Conservation (phyloP, 2,888 invertebrate species). For the Neoascia interrupta region DNA sequence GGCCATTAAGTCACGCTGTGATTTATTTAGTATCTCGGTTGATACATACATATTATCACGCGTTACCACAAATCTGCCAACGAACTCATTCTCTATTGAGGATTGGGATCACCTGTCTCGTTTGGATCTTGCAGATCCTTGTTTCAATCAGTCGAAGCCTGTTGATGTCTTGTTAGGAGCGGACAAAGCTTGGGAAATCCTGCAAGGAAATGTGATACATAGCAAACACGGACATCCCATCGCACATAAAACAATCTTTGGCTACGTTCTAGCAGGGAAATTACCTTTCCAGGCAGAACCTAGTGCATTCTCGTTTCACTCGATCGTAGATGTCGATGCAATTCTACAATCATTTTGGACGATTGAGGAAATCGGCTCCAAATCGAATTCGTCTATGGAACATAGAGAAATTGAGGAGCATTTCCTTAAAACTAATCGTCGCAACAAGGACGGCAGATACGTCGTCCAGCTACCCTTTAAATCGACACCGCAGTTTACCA, state of each 20-base stretch:
- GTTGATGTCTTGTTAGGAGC: constrained; percentile 27
- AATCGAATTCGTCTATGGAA: constrained; percentile 15
- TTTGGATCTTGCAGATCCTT: constrained; percentile 12
- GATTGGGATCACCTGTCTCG: constrained; percentile 23
- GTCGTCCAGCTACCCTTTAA: not conserved
- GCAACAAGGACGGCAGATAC: constrained; percentile 13
- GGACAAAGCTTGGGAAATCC: constrained; percentile 11
- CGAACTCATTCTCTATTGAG: constrained; percentile 9
- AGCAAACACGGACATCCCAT: not conserved
- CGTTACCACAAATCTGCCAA: not conserved
- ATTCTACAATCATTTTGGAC: constrained; percentile 1
- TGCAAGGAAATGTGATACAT: not conserved
- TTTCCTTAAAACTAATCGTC: constrained; percentile 15
- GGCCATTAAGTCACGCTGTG: not conserved
- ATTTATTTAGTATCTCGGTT: constrained; percentile 3
- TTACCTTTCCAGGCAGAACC: too few species aligned
- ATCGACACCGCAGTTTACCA: not conserved
- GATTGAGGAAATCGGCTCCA: constrained; percentile 7
- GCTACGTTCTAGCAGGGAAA: constrained; percentile 6
- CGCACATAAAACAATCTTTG: constrained; percentile 17
- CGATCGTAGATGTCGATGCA: constrained; percentile 9
- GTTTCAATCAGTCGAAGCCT: not conserved
- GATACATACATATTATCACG: constrained; percentile 17
- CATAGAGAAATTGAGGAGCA: constrained; percentile 11
- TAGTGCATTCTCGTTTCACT: not conserved